Base-by-base conservation (phyloP, 2,888 invertebrate genomes). In the Metallyticus violacea region DNA sequence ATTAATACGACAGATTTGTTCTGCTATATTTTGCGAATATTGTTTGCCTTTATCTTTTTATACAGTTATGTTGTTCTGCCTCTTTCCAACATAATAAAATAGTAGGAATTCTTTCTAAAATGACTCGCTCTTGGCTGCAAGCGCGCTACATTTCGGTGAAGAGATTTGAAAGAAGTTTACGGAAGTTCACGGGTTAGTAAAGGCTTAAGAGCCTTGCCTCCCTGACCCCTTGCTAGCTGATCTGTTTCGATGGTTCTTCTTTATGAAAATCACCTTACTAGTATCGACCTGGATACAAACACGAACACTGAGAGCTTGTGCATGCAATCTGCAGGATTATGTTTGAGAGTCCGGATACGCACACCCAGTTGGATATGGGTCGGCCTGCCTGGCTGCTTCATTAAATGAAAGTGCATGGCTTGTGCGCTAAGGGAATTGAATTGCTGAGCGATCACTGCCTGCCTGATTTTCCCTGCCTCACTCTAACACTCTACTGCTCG, bases 361-460 rank as follows among this genome's bases (percentile, higher is more conserved):
- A 62, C 40, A 62, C 40, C 40, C 40, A 22, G 40, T 62, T 62
- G 40, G 40, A 62, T 62, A 62, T 62, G 28, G 25, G 26, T 25
- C 29, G 81, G 81, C 6, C 29, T n/a, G 22, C 26, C 29, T 6
- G 28, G 81, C 26, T 30, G 81, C 29, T 81, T 81, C 81, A 81
- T 81, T 81, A 81, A 30, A 30, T 26, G 81, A 26, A 81, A 81
- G 81, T 81, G 81, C 81, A 81, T 26, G 30, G 81, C n/a, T n/a
- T 81, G 81, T 26, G 26, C 81, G 28, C 25, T 26, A 29, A 81
- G 81, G 81, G 81, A 81, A 81, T 81, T 81, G 81, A 81, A 81
- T 81, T 81, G 81, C 26, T 28, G 81, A 81, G 30, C 81, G 81
- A 81, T 81, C 26, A n/a, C n/a, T n/a, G n/a, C n/a, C n/a, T n/a